Percentiles rank a stretch among this genome's conserved stretches.
These are phyloP conservation scores for Hydractinia echinata DNA, from an alignment of 30 jellyfish, hydroid and myxozoan genomes.

Conservation along the genomic window DNA sequence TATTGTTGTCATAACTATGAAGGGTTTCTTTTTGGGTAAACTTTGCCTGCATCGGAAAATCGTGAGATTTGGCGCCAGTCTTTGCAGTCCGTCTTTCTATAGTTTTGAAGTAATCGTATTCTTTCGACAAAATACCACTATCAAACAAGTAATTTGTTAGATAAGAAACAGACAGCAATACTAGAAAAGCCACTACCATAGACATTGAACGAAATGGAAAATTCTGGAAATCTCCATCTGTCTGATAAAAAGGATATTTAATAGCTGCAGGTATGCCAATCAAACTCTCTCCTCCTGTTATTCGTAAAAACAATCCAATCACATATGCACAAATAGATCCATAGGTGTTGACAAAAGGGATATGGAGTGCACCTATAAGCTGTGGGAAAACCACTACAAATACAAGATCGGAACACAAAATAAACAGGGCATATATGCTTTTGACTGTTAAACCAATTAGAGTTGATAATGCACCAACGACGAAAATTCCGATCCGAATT, in stretches of 20 bases:
- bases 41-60: too few species aligned
- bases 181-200: not conserved
- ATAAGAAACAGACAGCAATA: conserved; percentile 3
- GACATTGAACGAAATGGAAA: conserved; percentile 2
- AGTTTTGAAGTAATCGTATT: conserved; percentile 46
- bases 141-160: conserved; percentile 30
- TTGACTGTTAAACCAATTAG: conserved; percentile 29
- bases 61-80: too few species aligned
- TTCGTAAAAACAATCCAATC: conserved; percentile 23
- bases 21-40: too few species aligned
- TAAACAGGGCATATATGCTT: conserved; percentile 17
- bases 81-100: not conserved
- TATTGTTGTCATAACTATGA: too few species aligned
- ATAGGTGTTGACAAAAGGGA: conserved; percentile 20
- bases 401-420: conserved; percentile 28
- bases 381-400: conserved; percentile 21
- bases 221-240: not conserved
- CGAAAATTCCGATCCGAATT: conserved; percentile 23
- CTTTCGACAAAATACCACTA: conserved; percentile 33
- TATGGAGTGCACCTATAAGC: conserved; percentile 13
- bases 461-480: conserved; percentile 28
- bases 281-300: conserved; percentile 18
- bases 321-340: conserved; percentile 28
- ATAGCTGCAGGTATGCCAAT: conserved; percentile 5
- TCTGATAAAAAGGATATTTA: conserved; percentile 6